Base-by-base conservation (phyloP, 2,888 invertebrate species). In the Pheosia gnoma region DNA sequence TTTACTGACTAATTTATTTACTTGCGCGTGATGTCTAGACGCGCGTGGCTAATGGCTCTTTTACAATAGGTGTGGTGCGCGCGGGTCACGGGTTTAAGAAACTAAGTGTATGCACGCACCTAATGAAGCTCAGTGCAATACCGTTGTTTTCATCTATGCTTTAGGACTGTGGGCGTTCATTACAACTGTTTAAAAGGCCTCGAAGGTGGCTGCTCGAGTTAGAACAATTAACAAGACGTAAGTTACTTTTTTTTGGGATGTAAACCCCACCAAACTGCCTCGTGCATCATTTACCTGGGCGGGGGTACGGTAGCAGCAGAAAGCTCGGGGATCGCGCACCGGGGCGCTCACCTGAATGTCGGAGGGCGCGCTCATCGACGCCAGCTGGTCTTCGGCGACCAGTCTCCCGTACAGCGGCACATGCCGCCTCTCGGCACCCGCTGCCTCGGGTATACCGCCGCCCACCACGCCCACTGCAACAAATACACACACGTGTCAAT, bases 361-460 rank as follows among this genome's bases (percentile, higher is more conserved):
- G 82, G 95, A 95, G 79, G 94, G 95, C 86, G 93, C 94, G 86
- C 95, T 94, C 90, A 95, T 91, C 78, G 92, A 85, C 77, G 95
- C 94, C 84, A 97, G 95, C 90, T 97, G 97, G 86, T 98, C 98
- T 94, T 98, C 98, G 83, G 96, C 96, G 83, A 98, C 98, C 94
- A 98, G 95, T 84, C 98, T 95, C 80, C 98, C 98, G 91, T 98
- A 98, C 80, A 98, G 95, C 77, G 98, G 97, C 83, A 96, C 96
- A 90, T 96, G 96, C 86, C 96, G 95, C 87, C 95, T 94, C 83
- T 93, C 93, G 74, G 91, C 91, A 65, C 88, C 87, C 67, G 90
- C 89, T 72, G 89, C 84, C 78, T 91, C 91, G 67, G 90, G 89
- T 83, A 91, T 89, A 77, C 89, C 89, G 73, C 91, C 93, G 78